Base-by-base conservation (phyloP, 2,797 vertebrate species). In the Podarcis siculus region DNA sequence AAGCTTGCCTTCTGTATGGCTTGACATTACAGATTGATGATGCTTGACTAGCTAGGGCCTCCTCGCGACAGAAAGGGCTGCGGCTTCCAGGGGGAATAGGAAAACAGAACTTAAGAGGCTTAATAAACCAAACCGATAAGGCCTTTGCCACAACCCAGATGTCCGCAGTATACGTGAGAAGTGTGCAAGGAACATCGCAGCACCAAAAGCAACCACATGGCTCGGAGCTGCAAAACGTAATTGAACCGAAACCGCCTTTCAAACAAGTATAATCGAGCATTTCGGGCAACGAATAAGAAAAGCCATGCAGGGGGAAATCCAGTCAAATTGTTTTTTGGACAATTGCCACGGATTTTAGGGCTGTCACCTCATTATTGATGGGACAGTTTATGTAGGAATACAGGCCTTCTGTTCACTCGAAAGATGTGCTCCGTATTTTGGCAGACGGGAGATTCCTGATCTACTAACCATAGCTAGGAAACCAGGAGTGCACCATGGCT, bases 21-120 rank as follows among this genome's bases (percentile, higher is more conserved):
- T 93, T 95, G 93, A 95, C 94, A 92, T 90, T 86, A 88, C 84
- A 96, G 95, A 96, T 91, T 96, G 93, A 96, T 95, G 96, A 95
- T 71, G 87, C 92, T 89, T 92, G 87, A 95, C 90, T 88, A 79
- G 89, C 90, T 89, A 93, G 89, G 67, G 91, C 90, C 90, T 95
- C 90, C 90, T 90, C 82, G 81, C 91, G 83, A 94, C 25, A 89
- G 86, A 89, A 92, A 95, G 86, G 42, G n/a, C 73, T 42, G 39
- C 6, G 86, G 49, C 71, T 94, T 91, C 87, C 91, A 89, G 32
- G 15, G 87, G 91, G 82, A 88, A 87, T 79, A 91, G 91, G 86
- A 93, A 73, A 94, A 86, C 25, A 87, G 86, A 95, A 96, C 95
- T 35, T 88, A 93, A 94, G 93, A 95, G 91, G 32, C 85, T 89